Conservation (phyloP, 2,113 vertebrate genomes). For the Coturnix japonica region DNA sequence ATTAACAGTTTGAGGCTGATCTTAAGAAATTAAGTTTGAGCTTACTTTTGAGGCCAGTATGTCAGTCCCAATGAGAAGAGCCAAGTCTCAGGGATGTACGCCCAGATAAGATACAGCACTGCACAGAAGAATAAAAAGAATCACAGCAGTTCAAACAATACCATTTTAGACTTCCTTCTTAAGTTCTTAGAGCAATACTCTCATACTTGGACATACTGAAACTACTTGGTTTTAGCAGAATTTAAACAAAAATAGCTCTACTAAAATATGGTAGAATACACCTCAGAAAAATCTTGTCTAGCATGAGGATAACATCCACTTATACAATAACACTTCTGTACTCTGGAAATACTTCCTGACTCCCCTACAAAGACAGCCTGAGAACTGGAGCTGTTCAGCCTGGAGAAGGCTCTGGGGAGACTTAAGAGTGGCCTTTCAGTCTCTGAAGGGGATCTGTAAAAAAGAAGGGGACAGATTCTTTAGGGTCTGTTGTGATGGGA, state of each 20-base stretch:
- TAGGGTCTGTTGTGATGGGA: too few relatives aligned
- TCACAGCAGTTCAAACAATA: neutral
- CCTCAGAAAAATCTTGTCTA: neutral
- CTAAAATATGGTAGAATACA: neutral
- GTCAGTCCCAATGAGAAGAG: slow-evolving; percentile 90
- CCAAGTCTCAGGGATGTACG: slow-evolving; percentile 91
- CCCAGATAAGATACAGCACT: slow-evolving; percentile 96
- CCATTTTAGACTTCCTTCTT: neutral
- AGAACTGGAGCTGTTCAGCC: too few relatives aligned
- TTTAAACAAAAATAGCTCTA: neutral
- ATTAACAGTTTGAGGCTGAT: neutral
- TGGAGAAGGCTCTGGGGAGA: too few relatives aligned
- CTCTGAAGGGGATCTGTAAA: too few relatives aligned
- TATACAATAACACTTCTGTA: fast-evolving
- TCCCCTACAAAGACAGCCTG: too few relatives aligned
- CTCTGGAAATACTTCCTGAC: neutral
- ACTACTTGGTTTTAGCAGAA: neutral
- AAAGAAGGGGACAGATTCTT: too few relatives aligned
- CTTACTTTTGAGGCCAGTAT: slow-evolving; percentile 99
- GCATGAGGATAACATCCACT: neutral
- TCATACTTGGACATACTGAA: neutral
- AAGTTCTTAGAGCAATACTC: neutral
- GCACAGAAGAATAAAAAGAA: neutral
- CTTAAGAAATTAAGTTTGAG: slow-evolving; percentile 25
- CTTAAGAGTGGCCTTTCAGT: too few relatives aligned